These are phyloP conservation scores for Melanotaenia pygmaea DNA, from an alignment of 2,797 vertebrate species.

Conservation along the genomic window DNA sequence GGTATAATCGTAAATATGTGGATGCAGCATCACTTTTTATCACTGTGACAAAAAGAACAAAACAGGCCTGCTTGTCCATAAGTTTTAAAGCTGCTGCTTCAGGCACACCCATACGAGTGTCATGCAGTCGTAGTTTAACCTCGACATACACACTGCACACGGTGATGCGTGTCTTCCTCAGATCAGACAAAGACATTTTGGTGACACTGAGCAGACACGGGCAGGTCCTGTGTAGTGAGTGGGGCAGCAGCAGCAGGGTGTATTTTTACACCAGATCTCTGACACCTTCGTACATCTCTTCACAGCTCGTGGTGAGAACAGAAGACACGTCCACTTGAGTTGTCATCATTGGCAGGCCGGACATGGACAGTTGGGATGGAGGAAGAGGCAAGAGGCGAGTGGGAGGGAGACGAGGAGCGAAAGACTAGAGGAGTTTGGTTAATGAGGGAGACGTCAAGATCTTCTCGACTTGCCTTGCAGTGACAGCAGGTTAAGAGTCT, in stretches of 20 bases:
- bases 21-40: conserved; percentile 22
- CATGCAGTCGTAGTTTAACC: conserved; percentile 38
- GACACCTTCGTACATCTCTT: conserved; percentile 76
- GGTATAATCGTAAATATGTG: conserved; percentile 23
- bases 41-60: conserved; percentile 9
- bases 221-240: conserved; percentile 44
- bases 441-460: conserved; percentile 68
- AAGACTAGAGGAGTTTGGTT: conserved; percentile 53
- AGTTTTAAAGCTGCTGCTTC: conserved; percentile 37
- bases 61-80: conserved; percentile 22
- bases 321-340: conserved; percentile 75
- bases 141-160: conserved; percentile 28
- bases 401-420: conserved; percentile 45
- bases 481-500: conserved; percentile 44
- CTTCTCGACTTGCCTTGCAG: conserved; percentile 45
- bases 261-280: conserved; percentile 77
- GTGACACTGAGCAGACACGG: conserved; percentile 61
- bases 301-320: conserved; percentile 75
- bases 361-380: conserved; percentile 63
- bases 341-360: conserved; percentile 68
- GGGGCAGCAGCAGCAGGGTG: conserved; percentile 60
- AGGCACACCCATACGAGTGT: conserved; percentile 59
- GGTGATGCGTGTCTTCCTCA: conserved; percentile 45
- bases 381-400: conserved; percentile 47
- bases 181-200: conserved; percentile 57